Evolutionary conservation across 1,140 invertebrate species (phyloP).

Genomic region (Pomacea maculata): DNA sequence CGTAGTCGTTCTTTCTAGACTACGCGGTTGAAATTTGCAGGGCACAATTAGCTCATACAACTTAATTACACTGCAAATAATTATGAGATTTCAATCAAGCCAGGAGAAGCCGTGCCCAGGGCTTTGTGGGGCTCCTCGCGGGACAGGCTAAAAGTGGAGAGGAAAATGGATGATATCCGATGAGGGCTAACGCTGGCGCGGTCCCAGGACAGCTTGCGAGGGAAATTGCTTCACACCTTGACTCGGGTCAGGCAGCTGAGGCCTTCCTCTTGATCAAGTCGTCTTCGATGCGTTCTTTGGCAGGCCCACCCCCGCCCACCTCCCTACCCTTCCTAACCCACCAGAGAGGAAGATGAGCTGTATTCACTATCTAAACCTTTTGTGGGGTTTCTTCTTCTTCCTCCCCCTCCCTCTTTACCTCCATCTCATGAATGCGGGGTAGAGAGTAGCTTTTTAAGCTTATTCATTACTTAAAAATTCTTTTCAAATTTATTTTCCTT

Average conservation of each 20-base stretch:
- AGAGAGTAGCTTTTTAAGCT: no score
- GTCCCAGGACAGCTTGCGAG: conserved; percentile 26
- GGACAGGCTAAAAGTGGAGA: neutral
- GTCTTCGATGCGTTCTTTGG: neutral
- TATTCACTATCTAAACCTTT: no score
- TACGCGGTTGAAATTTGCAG: conserved; percentile 15
- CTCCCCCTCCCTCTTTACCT: no score
- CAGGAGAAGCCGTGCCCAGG: conserved; percentile 12
- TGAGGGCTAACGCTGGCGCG: conserved; percentile 16
- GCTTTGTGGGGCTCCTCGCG: neutral
- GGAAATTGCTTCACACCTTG: conserved; percentile 41
- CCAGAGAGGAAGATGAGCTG: no score
- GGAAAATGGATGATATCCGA: conserved; percentile 26
- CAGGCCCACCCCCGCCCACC: no score
- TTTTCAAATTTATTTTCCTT: no score
- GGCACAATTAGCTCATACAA: conserved; percentile 39
- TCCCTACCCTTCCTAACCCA: neutral
- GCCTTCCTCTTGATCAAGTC: conserved; percentile 1
- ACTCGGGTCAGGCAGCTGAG: conserved; percentile 14
- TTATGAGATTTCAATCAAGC: conserved; percentile 38
- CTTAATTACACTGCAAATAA: conserved; percentile 38
- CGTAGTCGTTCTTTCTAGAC: neutral
- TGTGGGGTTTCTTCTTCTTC: no score
- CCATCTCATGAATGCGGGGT: no score
- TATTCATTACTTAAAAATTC: no score